Percentiles rank a stretch among this genome's conserved stretches.
These are phyloP conservation scores for Halichoerus grypus DNA, from an alignment of 2,113 vertebrate species.

Conservation along the genomic window DNA sequence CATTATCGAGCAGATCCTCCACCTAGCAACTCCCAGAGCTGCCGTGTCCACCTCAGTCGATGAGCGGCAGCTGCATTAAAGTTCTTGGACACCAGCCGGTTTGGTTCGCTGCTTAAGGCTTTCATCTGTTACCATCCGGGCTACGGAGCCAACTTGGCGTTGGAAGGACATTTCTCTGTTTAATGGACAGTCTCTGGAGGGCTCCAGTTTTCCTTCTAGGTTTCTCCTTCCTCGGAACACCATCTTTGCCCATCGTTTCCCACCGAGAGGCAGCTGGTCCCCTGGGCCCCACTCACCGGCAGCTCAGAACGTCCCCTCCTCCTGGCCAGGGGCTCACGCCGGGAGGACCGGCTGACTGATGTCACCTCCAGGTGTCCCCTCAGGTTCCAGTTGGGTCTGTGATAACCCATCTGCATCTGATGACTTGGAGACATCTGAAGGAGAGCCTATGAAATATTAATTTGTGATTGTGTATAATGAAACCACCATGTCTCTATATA, in stretches of 20 bases:
- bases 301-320: background rate
- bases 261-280: background rate
- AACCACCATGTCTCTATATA: background rate
- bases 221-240: background rate
- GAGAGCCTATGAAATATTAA: background rate
- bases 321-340: fast-evolving
- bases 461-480: background rate
- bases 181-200: background rate
- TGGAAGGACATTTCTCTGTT: background rate
- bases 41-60: fast-evolving
- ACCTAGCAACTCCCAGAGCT: background rate
- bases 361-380: fast-evolving
- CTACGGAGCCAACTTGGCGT: background rate
- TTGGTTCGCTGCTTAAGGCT: background rate
- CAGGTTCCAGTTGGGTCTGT: background rate
- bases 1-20: fast-evolving
- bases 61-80: fast-evolving
- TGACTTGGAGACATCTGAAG: background rate
- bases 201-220: background rate
- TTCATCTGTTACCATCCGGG: background rate
- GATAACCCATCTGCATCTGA: background rate
- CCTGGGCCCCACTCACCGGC: fast-evolving
- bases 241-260: background rate
- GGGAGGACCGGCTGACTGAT: fast-evolving
- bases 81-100: background rate